Evolutionary conservation across 2,797 vertebrate genomes (phyloP).

Genomic region (Acipenser oxyrinchus): DNA sequence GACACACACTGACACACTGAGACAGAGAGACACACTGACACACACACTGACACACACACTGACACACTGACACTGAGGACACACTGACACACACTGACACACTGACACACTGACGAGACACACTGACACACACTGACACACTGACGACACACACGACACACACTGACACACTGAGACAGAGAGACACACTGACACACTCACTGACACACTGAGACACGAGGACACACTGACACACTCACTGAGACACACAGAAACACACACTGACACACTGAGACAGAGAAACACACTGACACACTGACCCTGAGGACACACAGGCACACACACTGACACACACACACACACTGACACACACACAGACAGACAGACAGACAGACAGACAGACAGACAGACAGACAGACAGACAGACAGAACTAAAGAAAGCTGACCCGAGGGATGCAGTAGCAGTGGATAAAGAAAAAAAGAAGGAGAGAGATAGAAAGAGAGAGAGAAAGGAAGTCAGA

Average conservation of each 20-base stretch:
- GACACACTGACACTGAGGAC: slow-evolving; percentile 56
- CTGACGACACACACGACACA: slow-evolving; percentile 41
- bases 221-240: too few relatives aligned
- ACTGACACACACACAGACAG: slow-evolving; percentile 24
- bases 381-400: too few relatives aligned
- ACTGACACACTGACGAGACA: slow-evolving; percentile 34
- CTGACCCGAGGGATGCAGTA: not conserved
- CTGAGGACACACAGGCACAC: slow-evolving; percentile 39
- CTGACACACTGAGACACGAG: slow-evolving; percentile 20
- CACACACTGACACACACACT: not conserved
- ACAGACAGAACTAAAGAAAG: slow-evolving; percentile 14
- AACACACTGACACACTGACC: slow-evolving; percentile 48
- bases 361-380: too few relatives aligned
- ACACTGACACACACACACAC: slow-evolving; percentile 35
- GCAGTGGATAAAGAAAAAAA: slow-evolving; percentile 4
- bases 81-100: not conserved
- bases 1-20: too few relatives aligned
- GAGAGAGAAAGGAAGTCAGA: not conserved
- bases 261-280: too few relatives aligned
- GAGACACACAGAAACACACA: too few relatives aligned
- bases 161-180: slow-evolving; percentile 39
- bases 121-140: slow-evolving; percentile 47
- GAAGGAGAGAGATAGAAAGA: not conserved
- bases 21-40: too few relatives aligned
- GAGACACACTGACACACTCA: slow-evolving; percentile 23